These are phyloP conservation scores for Microctonus hyperodae DNA, from an alignment of 2,888 invertebrate species.

Conservation along the genomic window DNA sequence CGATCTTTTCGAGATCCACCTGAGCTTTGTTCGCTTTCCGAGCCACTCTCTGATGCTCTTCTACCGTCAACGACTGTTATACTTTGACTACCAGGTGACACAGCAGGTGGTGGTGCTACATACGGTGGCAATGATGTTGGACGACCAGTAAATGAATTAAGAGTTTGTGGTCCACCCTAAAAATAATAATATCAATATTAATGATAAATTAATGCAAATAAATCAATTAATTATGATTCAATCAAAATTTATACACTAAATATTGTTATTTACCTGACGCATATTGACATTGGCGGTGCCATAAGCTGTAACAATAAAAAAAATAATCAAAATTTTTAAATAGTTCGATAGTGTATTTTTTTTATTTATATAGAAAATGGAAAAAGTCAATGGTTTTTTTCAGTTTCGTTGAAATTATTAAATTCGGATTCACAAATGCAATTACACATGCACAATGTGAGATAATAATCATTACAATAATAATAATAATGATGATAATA, in stretches of 20 bases:
- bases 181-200: slow-evolving; percentile 7
- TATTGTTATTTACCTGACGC: slow-evolving; percentile 53
- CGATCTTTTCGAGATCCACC: slow-evolving; percentile 59
- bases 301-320: slow-evolving; percentile 59
- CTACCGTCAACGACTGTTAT: slow-evolving; percentile 54
- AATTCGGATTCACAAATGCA: not conserved
- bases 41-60: slow-evolving; percentile 61
- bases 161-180: slow-evolving; percentile 44
- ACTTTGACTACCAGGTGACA: slow-evolving; percentile 49
- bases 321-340: not conserved
- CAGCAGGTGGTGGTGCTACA: slow-evolving; percentile 61
- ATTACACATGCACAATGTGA: not conserved
- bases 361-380: not conserved
- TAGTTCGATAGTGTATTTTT: slow-evolving; percentile 5
- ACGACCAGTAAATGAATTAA: slow-evolving; percentile 56
- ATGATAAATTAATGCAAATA: not conserved
- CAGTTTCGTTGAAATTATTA: not conserved
- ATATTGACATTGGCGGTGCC: slow-evolving; percentile 58
- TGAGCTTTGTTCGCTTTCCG: slow-evolving; percentile 61
- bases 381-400: not conserved
- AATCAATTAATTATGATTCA: not conserved
- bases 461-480: not conserved
- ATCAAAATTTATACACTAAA: too few relatives aligned
- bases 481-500: not conserved
- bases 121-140: slow-evolving; percentile 63